Conservation (phyloP, 2,113 vertebrate genomes). For the Eolophus roseicapilla region DNA sequence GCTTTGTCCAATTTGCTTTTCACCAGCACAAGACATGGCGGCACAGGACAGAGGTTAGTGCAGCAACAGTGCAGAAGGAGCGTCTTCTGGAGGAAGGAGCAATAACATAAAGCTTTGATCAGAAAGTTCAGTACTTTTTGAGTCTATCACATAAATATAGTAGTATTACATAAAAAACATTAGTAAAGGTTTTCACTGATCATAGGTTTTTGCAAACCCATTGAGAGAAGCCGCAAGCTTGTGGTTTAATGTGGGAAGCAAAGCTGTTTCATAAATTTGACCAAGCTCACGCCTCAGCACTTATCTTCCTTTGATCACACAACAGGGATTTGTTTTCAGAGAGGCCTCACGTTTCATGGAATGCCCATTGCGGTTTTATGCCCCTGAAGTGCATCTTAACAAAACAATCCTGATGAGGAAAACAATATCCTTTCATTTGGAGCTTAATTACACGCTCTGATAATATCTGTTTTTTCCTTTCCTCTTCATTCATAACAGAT, state of each 20-base stretch:
- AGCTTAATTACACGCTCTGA: conserved; percentile 18
- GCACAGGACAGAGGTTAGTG: neutral
- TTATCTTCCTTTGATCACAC: conserved; percentile 17
- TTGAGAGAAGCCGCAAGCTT: neutral
- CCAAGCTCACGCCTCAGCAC: neutral
- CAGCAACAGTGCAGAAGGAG: neutral
- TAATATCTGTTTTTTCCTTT: neutral
- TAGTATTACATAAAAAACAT: neutral
- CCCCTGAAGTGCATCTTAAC: conserved; percentile 15
- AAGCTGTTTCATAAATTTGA: neutral
- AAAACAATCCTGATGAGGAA: conserved; percentile 1
- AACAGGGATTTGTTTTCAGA: neutral
- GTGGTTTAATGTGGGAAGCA: neutral
- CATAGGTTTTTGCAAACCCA: neutral
- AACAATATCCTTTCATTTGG: conserved; percentile 14
- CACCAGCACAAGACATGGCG: rapidly evolving
- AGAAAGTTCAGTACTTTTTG: neutral
- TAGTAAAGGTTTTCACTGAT: neutral
- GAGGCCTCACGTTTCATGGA: neutral
- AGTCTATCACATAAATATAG: neutral
- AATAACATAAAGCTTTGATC: neutral
- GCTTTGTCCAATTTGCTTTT: neutral
- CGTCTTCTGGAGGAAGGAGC: neutral
- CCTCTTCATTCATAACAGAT: neutral
- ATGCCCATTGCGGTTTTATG: neutral